Evolutionary conservation across 2,797 vertebrate genomes (phyloP), one percentile per base, ranked within the genome.

Genomic region (Brotogeris chrysoptera): DNA sequence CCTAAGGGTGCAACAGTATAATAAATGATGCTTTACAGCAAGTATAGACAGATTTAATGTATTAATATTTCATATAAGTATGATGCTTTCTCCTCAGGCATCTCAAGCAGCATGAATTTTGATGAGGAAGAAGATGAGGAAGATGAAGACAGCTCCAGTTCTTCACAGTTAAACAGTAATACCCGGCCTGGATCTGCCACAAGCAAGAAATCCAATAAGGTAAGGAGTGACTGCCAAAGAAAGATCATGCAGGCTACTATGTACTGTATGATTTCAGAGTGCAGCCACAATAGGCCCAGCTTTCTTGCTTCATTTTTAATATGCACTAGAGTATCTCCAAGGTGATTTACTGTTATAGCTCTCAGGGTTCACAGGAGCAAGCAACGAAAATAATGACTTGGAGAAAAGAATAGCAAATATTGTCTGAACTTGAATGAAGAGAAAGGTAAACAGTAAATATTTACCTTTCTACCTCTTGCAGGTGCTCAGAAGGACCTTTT

Each of bases 41-140:
- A 60, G 28, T 27, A 36, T 41, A 61, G 68, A 41, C 53, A 90
- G 80, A 60, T 81, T 84, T 30, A 19, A 18, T 76, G 12, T 28
- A 5, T 61, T 61, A 14, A 28, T 66, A 2, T 68, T 88, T 91
- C 65, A 73, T 34, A 1, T 4, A 41, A 71, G 8, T 60, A 30
- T 13, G 5, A 61, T 85, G 41, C 24, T 94, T 82, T 46, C 88
- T 77, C 81, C 49, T 36, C 97, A 99, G 99, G 99, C 87, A 99
- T 99, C 97, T 99, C 99, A 79, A 99, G 99, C 97, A 99, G 99
- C 97, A 99, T 99, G 99, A 99, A 99, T 97, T 99, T 99, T 94
- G 99, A 99, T 94, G 99, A 98, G 96, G 99, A 99, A 61, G 99
- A 99, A 72, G 99, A 99, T 16, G 99, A 99, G 5, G 99, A 99